Percentiles rank a stretch among this genome's conserved stretches.
These are phyloP conservation scores for Ammospiza maritima DNA, from an alignment of 2,797 vertebrate species.

Conservation along the genomic window DNA sequence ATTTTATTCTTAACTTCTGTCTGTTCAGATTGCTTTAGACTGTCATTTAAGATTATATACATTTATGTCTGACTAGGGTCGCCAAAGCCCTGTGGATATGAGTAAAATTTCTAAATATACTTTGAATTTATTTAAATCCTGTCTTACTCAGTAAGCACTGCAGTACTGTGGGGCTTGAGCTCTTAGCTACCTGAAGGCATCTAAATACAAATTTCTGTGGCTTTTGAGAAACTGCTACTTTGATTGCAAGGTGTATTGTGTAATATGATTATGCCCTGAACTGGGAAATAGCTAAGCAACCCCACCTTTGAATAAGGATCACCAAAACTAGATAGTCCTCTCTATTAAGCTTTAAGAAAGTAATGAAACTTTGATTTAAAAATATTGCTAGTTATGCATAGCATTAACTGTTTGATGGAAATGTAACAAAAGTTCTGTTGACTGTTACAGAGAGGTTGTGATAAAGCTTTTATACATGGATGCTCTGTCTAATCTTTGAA, in stretches of 20 bases:
- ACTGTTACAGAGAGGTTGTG: not conserved
- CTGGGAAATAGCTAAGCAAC: not conserved
- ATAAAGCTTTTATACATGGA: not conserved
- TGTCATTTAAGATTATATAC: not conserved
- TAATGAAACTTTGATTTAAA: not conserved
- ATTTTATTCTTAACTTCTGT: not conserved
- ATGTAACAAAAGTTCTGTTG: not conserved
- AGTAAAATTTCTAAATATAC: not conserved
- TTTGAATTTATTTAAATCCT: not conserved
- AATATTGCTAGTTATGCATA: not conserved
- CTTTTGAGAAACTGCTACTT: not conserved
- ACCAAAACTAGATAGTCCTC: not conserved
- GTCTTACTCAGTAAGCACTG: not conserved
- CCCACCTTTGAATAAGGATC: not conserved
- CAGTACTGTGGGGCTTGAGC: not conserved
- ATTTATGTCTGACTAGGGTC: not conserved
- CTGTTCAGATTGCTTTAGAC: not conserved
- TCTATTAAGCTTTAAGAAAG: not conserved
- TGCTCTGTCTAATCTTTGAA: not conserved
- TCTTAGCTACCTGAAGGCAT: not conserved
- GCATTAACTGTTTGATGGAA: not conserved
- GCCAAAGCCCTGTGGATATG: not conserved
- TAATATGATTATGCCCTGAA: not conserved
- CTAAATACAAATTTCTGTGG: not conserved
- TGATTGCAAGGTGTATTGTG: not conserved